Conservation (phyloP, 2,888 invertebrate genomes). For the Drosophila recens region DNA sequence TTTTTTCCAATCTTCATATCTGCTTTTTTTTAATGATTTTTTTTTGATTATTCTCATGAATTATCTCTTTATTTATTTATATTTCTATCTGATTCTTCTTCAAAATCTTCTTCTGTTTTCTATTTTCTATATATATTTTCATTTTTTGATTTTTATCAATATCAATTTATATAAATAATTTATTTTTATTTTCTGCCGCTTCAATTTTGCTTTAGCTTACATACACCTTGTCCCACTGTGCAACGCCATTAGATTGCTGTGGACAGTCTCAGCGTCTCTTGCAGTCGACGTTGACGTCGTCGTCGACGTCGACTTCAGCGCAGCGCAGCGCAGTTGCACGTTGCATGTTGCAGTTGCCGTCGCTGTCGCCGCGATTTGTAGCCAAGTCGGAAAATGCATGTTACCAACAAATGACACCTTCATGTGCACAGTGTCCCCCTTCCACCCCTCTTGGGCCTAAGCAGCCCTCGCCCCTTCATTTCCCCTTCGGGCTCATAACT, state of each 20-base stretch:
- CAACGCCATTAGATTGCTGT: constrained; percentile 55
- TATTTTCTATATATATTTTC: background rate
- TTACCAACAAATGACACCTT: constrained; percentile 83
- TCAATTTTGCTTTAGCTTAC: background rate
- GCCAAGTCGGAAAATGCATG: constrained; percentile 80
- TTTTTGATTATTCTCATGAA: too few species aligned
- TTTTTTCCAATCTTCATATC: too few species aligned
- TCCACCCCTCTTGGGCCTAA: background rate
- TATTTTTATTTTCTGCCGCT: background rate
- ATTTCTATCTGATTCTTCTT: too few species aligned
- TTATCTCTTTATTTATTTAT: background rate
- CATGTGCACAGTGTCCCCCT: constrained; percentile 61
- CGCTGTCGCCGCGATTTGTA: constrained; percentile 78
- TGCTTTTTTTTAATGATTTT: too few species aligned
- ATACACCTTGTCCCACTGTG: constrained; percentile 49
- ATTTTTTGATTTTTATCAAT: background rate
- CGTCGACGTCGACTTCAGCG: constrained; percentile 17
- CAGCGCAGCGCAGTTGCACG: constrained; percentile 46
- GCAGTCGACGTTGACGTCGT: constrained; percentile 21
- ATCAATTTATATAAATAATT: too few species aligned
- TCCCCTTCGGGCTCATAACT: constrained; percentile 56
- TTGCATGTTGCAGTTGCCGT: constrained; percentile 54
- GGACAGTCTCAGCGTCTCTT: constrained; percentile 23
- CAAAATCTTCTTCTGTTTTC: too few species aligned
- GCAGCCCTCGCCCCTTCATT: background rate